Conservation (phyloP, 2,797 vertebrate species). For the Muscicapa striata region DNA sequence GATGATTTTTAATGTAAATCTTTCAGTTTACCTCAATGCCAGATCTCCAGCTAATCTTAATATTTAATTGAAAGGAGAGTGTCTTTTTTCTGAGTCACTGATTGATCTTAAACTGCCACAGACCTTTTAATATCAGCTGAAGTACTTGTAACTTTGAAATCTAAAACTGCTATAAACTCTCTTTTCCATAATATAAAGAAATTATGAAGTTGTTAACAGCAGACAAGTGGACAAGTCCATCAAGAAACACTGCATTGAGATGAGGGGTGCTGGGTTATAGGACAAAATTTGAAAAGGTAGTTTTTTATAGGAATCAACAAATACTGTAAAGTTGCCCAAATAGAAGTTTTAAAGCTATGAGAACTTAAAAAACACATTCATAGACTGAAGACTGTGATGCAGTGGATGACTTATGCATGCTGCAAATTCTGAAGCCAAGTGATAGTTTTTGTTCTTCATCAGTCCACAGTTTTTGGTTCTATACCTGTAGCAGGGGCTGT, state of each 20-base stretch:
- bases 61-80: not conserved
- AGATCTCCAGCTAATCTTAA: not conserved
- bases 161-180: not conserved
- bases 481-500: not conserved
- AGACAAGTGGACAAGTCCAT: not conserved
- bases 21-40: not conserved
- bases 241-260: not conserved
- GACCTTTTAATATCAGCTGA: not conserved
- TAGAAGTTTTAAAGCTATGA: not conserved
- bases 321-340: not conserved
- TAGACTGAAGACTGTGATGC: not conserved
- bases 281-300: not conserved
- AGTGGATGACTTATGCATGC: not conserved
- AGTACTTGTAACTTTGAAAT: not conserved
- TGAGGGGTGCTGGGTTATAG: not conserved
- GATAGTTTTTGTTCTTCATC: not conserved
- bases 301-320: not conserved
- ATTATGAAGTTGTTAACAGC: not conserved
- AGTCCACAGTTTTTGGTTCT: not conserved
- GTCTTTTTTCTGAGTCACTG: not conserved
- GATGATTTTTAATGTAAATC: not conserved
- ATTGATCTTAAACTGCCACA: not conserved
- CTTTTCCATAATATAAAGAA: not conserved
- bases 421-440: not conserved
- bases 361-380: not conserved